Percentiles rank a stretch among this genome's conserved stretches.
phyloP scores from a whole-genome alignment of 2,113 vertebrate genomes.

The Rhinoptilus africanus region DNA sequence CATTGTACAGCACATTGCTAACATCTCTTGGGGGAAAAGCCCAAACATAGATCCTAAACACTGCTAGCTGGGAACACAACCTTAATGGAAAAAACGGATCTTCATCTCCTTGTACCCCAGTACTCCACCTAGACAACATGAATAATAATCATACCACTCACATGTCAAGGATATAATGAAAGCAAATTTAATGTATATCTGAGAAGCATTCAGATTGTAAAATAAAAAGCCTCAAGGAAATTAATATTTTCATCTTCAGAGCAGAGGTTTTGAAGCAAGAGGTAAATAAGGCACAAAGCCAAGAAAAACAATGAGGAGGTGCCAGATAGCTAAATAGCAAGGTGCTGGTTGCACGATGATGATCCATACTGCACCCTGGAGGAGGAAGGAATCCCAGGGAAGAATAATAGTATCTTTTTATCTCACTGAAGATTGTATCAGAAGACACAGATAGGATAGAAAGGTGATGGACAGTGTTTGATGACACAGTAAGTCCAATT shows the following conservation, averaged over 20 bases:
- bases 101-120: background rate
- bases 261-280: background rate
- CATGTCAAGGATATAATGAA: background rate
- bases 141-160: background rate
- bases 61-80: background rate
- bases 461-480: background rate
- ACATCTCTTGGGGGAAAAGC: background rate
- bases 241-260: slow-evolving; percentile 2
- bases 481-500: background rate
- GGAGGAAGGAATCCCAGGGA: background rate
- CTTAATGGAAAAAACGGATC: background rate
- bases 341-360: background rate
- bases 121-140: background rate
- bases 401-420: background rate
- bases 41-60: background rate
- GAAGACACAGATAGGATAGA: background rate
- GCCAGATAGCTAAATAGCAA: background rate
- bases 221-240: background rate
- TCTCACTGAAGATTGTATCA: background rate
- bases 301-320: background rate
- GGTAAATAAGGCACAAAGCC: slow-evolving; percentile 15
- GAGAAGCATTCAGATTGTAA: background rate
- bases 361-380: fast-evolving
- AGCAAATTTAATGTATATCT: background rate
- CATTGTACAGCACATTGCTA: background rate